Evolutionary conservation across 2,888 invertebrate genomes (phyloP).

Genomic region (Phytoseiulus persimilis): DNA sequence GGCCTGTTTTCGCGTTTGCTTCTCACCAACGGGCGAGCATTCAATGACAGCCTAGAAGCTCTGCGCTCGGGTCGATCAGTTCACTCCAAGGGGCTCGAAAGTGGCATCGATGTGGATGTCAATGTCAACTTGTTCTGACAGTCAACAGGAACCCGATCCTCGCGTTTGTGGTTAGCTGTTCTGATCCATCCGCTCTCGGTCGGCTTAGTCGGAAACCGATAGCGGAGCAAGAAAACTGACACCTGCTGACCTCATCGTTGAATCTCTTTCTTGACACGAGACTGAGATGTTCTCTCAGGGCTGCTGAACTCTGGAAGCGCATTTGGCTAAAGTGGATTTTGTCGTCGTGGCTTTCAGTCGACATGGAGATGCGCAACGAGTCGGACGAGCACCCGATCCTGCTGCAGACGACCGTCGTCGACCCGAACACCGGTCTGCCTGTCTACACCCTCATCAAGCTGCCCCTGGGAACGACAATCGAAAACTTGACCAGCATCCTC

Average conservation of each 20-base stretch:
- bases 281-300: not conserved
- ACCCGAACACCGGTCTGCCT: slow-evolving; percentile 15
- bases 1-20: not conserved
- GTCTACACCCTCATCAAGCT: slow-evolving; percentile 26
- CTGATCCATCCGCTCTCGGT: not conserved
- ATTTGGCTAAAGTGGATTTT: not conserved
- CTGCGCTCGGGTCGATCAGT: no score
- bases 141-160: not conserved
- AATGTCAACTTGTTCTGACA: no score
- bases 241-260: not conserved
- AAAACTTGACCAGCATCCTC: slow-evolving; percentile 16
- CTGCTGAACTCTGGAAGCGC: not conserved
- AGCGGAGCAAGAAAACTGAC: not conserved
- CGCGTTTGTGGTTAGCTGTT: not conserved
- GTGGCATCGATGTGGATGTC: not conserved
- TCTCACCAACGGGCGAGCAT: no score
- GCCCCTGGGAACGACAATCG: slow-evolving; percentile 12
- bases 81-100: no score
- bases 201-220: not conserved
- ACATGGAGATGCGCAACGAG: slow-evolving; percentile 28
- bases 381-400: slow-evolving; percentile 17
- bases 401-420: slow-evolving; percentile 23
- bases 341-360: not conserved
- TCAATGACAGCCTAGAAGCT: no score
- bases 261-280: not conserved